Base-by-base conservation (phyloP, 2,888 invertebrate species). In the Zygogramma bicolorata region DNA sequence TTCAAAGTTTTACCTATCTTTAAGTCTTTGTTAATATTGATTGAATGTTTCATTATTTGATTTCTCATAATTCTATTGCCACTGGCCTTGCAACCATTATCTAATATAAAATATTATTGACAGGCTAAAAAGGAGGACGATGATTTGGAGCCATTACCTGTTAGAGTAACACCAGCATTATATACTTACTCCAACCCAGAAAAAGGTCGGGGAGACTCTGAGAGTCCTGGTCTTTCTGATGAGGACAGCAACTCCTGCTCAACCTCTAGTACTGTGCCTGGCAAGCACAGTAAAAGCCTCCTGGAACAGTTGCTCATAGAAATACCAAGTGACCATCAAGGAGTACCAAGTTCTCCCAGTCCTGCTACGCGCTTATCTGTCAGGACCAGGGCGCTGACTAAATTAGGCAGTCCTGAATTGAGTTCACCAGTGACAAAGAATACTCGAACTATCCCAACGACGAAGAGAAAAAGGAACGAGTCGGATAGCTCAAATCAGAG, bases 231-330 rank as follows among this genome's bases (percentile, higher is more conserved):
- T 20, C 62, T 83, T 20, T 84, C 84, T 15, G 85, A 85, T 71
- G 84, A 85, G 22, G 82, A 80, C 58, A 81, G 79, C 73, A 81
- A 79, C 59, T 78, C 80, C 20, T 80, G 79, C 58, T 75, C 77
- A 31, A 77, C 73, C 25, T 71, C 63, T 38, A 74, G 70, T 65
- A 71, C 61, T 40, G 7, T 20, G 46, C 46, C 63, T 31, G 69
- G 76, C 87, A 69, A 84, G 65, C 77, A 75, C 88, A 90, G 81
- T 65, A 91, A 91, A 81, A 92, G 92, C 66, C 84, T 93, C 61
- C 87, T 94, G 49, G 94, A 95, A 82, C 95, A 95, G 84, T 89
- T 96, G 80, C 89, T 95, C 1, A 96, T 96, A 80, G 96, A 96
- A 85, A 96, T 96, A 80, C 96, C 96, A 1, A 84, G 84, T 68